Percentiles rank a stretch among this genome's conserved stretches.
Evolutionary conservation across 2,888 invertebrate genomes (phyloP).

Genomic region (Coremacera marginata): DNA sequence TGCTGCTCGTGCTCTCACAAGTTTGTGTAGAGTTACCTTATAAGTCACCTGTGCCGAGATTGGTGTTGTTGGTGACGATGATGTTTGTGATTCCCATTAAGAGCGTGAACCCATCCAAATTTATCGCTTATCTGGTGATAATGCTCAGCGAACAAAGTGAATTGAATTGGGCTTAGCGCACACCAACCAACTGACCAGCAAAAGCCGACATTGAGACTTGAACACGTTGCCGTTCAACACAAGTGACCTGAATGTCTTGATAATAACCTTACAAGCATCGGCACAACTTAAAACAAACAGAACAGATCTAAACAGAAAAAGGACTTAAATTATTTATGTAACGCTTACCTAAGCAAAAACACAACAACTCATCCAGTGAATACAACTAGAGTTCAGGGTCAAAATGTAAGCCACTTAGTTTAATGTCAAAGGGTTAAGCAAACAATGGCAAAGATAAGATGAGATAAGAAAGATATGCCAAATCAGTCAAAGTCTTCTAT

Average conservation of each 20-base stretch:
- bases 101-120: constrained; percentile 69
- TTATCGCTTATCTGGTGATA: constrained; percentile 69
- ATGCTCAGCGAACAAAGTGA: constrained; percentile 70
- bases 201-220: background rate
- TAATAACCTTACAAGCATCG: constrained; percentile 47
- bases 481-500: no score
- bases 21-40: background rate
- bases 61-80: constrained; percentile 32
- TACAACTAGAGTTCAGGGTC: no score
- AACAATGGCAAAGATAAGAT: no score
- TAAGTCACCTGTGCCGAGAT: constrained; percentile 14
- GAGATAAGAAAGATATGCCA: no score
- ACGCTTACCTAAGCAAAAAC: no score
- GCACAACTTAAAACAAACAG: constrained; percentile 8
- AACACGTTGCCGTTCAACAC: constrained; percentile 45
- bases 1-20: constrained; percentile 14
- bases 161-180: constrained; percentile 64
- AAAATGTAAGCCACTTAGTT: no score
- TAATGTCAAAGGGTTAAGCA: no score
- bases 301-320: background rate
- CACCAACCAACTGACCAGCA: constrained; percentile 40
- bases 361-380: no score
- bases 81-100: constrained; percentile 62
- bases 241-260: constrained; percentile 43
- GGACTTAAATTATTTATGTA: no score